These are phyloP conservation scores for Chloebia gouldiae DNA, from an alignment of 2,113 vertebrate genomes.

Conservation along the genomic window DNA sequence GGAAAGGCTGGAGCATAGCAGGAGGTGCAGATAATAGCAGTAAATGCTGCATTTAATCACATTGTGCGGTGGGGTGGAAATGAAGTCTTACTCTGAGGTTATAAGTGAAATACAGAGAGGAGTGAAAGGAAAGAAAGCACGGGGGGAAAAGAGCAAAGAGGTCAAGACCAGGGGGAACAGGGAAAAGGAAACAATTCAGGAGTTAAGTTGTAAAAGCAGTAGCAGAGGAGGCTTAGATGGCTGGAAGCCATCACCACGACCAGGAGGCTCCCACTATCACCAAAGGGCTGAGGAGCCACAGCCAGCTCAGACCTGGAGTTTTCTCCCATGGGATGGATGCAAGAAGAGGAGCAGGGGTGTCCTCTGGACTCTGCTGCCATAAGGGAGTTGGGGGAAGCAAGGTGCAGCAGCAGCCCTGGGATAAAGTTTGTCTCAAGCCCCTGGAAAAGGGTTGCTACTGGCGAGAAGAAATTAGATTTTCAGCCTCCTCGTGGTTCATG, in stretches of 20 bases:
- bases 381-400: neutral
- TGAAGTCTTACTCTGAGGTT: neutral
- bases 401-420: neutral
- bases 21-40: neutral
- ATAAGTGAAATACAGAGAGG: neutral
- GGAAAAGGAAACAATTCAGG: neutral
- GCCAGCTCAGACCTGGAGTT: neutral
- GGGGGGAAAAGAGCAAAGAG: neutral
- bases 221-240: neutral
- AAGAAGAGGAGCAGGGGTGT: neutral
- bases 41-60: slow-evolving; percentile 5
- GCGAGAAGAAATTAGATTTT: neutral
- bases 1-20: neutral
- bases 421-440: neutral
- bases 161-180: neutral
- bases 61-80: neutral
- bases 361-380: neutral
- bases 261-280: neutral
- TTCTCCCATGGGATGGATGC: accelerated
- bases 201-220: neutral
- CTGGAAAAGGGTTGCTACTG: neutral
- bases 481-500: neutral
- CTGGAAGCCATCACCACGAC: neutral
- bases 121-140: neutral
- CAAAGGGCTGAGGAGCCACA: neutral